Base-by-base conservation (phyloP, 2,888 invertebrate species). In the Notocelia uddmanniana region DNA sequence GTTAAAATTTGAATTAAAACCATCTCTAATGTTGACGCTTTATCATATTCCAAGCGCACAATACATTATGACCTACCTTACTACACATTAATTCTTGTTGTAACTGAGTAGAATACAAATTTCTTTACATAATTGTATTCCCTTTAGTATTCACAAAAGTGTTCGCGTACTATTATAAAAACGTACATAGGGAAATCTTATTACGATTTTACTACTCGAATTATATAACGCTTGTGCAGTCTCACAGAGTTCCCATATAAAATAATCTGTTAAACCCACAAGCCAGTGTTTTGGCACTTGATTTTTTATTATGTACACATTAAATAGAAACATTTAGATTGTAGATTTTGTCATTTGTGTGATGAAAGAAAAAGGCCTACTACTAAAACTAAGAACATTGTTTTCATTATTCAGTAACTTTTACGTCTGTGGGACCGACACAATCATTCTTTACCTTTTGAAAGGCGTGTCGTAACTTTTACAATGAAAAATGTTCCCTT, bases 401-500 rank as follows among this genome's bases (percentile, higher is more conserved):
- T 31, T 31, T 8, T 31, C 0, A 31, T 2, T 31, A 45, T 45
- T 45, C n/a, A 6, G n/a, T 8, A 45, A n/a, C 1, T 23, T 9
- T 23, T 26, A 13, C 19, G 70, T 66, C 70, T 66, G 70, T 70
- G 66, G 64, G 70, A 52, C 55, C 23, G 58, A 59, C 52, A 59
- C 52, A 21, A 70, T 52, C 11, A 41, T 50, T 34, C 8, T 66
- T 58, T 66, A 66, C 31, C 64, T 52, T 58, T 59, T 66, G 58
- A 48, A 64, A 63, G 64, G 41, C 41, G 52, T 70, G 70, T 66
- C 70, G 63, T 69, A 63, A 70, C 52, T 21, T 70, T 70, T 64
- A 70, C 66, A 66, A 59, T 70, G 66, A 59, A 70, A 63, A 69
- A 52, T 52, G 62, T 72, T 68, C 66, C 70, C 59, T 64, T 50